These are phyloP conservation scores for Pterocles orientalis DNA, from an alignment of 2,113 vertebrate genomes.

Conservation along the genomic window DNA sequence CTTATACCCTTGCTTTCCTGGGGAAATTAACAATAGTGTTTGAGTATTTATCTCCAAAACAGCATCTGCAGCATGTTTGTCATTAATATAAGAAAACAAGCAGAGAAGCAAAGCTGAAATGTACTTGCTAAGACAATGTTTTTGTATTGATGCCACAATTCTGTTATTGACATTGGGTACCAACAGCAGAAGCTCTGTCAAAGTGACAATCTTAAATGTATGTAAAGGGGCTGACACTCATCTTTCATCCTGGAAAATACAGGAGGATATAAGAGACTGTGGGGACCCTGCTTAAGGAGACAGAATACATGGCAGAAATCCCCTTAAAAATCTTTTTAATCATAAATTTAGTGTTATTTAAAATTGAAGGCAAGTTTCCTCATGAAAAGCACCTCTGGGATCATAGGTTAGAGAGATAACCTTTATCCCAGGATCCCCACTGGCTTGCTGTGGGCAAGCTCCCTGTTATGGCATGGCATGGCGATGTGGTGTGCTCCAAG, in stretches of 20 bases:
- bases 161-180: neutral
- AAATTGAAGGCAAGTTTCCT: neutral
- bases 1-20: constrained; percentile 33
- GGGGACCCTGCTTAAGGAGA: neutral
- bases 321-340: neutral
- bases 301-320: neutral
- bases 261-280: neutral
- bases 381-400: neutral
- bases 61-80: constrained; percentile 39
- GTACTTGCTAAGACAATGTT: neutral
- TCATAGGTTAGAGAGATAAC: neutral
- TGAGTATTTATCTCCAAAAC: constrained; percentile 36
- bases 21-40: constrained; percentile 32
- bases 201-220: neutral
- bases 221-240: neutral
- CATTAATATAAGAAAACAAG: constrained; percentile 26
- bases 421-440: rapidly evolving
- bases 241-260: neutral
- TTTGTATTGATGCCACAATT: neutral
- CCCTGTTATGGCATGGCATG: rapidly evolving
- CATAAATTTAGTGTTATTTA: neutral
- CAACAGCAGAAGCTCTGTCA: neutral
- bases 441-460: neutral
- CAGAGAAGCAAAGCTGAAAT: constrained; percentile 33
- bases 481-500: rapidly evolving